A percentile compares a stretch with the other conserved stretches of the same genome.
Evolutionary conservation across 1,140 invertebrate genomes (phyloP).

Genomic region (Brevipalpus yothersi): DNA sequence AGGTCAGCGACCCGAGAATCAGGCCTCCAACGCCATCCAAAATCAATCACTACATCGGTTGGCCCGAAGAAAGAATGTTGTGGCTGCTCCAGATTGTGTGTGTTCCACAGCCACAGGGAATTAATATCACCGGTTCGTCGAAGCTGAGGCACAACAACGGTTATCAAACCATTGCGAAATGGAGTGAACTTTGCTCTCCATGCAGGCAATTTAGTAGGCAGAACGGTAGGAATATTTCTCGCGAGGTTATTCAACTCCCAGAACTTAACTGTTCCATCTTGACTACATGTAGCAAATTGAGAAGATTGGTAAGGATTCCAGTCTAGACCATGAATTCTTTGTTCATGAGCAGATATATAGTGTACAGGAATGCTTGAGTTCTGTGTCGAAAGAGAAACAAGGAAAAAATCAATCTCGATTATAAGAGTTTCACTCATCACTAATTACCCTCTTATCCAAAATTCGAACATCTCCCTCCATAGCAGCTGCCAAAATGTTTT

Average conservation of each 20-base stretch:
- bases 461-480: slow-evolving; percentile 84
- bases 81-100: slow-evolving; percentile 34
- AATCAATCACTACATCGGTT: slow-evolving; percentile 75
- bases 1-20: slow-evolving; percentile 32
- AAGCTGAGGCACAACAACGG: slow-evolving; percentile 51
- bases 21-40: slow-evolving; percentile 49
- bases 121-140: slow-evolving; percentile 3
- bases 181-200: slow-evolving; percentile 70
- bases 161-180: slow-evolving; percentile 71
- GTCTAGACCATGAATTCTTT: slow-evolving; percentile 75
- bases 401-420: neutral
- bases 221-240: slow-evolving; percentile 44
- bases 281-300: slow-evolving; percentile 69
- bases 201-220: slow-evolving; percentile 58
- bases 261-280: slow-evolving; percentile 76
- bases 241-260: slow-evolving; percentile 62
- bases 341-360: slow-evolving; percentile 76
- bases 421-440: neutral
- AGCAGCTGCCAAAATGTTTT: slow-evolving; percentile 62
- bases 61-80: slow-evolving; percentile 73
- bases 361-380: slow-evolving; percentile 61
- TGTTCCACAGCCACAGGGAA: slow-evolving; percentile 52
- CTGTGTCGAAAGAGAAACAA: slow-evolving; percentile 12
- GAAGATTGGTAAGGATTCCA: slow-evolving; percentile 58
- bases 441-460: slow-evolving; percentile 56